Percentiles rank a stretch among this genome's conserved stretches.
Conservation (phyloP, 2,797 vertebrate species). For the Alcedo atthis region DNA sequence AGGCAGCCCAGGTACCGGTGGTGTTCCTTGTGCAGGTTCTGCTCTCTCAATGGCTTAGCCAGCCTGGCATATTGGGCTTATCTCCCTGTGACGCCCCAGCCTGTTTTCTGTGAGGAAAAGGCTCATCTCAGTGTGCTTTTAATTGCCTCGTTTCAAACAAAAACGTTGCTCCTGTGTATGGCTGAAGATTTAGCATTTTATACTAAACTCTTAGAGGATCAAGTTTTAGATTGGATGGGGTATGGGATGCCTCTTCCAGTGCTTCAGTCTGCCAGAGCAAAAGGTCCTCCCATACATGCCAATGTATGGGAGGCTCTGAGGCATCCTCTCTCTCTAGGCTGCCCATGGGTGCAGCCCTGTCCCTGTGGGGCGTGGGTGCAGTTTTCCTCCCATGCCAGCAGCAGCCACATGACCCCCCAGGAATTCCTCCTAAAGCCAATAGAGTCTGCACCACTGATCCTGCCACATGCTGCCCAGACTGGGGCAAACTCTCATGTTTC, state of each 20-base stretch:
- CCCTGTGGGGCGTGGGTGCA: neutral
- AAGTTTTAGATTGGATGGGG: neutral
- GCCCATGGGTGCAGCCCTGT: neutral
- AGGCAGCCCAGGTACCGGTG: neutral
- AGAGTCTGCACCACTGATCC: neutral
- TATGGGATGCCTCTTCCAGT: neutral
- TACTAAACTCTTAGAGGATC: neutral
- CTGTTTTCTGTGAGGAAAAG: neutral
- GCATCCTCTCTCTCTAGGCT: neutral
- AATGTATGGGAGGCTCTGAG: neutral
- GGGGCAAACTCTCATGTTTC: accelerated
- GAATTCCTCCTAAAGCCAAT: accelerated
- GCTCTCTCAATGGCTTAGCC: neutral
- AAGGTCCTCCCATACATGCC: neutral
- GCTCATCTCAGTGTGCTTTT: neutral
- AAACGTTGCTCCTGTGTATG: neutral
- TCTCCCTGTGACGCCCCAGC: neutral
- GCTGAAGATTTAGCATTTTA: neutral
- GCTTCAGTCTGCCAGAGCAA: neutral
- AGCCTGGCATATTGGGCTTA: neutral
- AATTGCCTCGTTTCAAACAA: conserved; percentile 48
- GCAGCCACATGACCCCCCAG: accelerated
- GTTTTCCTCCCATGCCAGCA: neutral
- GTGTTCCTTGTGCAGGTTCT: neutral
- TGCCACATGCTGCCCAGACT: accelerated